A percentile compares a stretch with the other conserved stretches of the same genome.
Evolutionary conservation across 2,888 invertebrate species (phyloP).

Genomic region (Brachyptera putata): DNA sequence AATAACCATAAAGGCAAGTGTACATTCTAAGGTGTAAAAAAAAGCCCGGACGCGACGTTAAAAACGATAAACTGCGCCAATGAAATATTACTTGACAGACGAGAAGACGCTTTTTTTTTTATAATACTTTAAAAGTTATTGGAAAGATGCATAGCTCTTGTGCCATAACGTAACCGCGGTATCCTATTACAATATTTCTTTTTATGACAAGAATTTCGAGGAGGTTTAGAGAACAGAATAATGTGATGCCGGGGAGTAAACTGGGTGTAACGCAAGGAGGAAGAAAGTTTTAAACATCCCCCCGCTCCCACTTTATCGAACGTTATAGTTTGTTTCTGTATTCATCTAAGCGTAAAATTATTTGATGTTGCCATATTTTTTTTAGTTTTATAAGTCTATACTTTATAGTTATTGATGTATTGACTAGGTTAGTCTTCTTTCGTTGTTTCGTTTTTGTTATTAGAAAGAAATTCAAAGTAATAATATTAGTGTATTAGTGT

Average conservation of each 20-base stretch:
- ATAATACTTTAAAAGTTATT: not conserved
- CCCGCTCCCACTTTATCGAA: too few relatives aligned
- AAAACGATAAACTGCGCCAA: not conserved
- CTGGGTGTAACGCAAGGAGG: not conserved
- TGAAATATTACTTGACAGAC: not conserved
- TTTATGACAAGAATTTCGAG: constrained; percentile 11
- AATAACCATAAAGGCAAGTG: too few relatives aligned
- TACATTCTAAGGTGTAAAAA: too few relatives aligned
- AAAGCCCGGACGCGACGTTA: not conserved
- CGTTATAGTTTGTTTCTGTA: not conserved
- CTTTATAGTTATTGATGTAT: too few relatives aligned
- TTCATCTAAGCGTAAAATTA: constrained; percentile 6
- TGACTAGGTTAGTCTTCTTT: too few relatives aligned
- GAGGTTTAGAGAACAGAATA: constrained; percentile 1
- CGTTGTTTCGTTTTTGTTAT: too few relatives aligned
- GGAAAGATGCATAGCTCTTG: not conserved
- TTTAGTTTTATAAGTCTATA: too few relatives aligned
- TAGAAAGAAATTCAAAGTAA: too few relatives aligned
- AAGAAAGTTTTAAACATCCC: constrained; percentile 13
- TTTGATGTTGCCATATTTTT: constrained; percentile 4
- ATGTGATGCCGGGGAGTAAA: constrained; percentile 1
- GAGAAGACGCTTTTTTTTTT: too few relatives aligned
- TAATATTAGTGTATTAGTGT: too few relatives aligned
- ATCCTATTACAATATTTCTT: constrained; percentile 8
- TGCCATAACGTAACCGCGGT: not conserved